A percentile compares a stretch with the other conserved stretches of the same genome.
Conservation (phyloP, 2,797 vertebrate genomes). For the Acanthurus leucopareius region DNA sequence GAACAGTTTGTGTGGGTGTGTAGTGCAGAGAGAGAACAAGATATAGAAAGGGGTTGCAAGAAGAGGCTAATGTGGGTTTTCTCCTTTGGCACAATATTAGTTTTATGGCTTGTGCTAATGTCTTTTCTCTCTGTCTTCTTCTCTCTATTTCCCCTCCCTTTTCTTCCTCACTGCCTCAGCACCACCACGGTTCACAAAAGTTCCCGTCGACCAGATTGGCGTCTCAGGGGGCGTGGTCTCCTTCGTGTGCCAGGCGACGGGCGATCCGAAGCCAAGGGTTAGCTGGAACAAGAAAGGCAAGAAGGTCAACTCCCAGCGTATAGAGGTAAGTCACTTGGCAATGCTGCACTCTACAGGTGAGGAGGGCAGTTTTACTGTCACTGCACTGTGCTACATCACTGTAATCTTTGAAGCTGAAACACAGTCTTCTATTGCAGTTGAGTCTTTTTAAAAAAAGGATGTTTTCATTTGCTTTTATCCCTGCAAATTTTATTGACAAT, state of each 20-base stretch:
- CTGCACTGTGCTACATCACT: not conserved
- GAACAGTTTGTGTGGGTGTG: slow-evolving; percentile 22
- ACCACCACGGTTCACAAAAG: slow-evolving; percentile 89
- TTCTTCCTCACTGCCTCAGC: slow-evolving; percentile 55
- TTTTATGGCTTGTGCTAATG: slow-evolving; percentile 32
- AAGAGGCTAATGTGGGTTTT: slow-evolving; percentile 23
- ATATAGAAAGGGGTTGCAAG: slow-evolving; percentile 5
- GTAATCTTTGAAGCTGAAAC: not conserved
- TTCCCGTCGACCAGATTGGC: slow-evolving; percentile 95
- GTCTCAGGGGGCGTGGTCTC: slow-evolving; percentile 97
- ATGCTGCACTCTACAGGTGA: slow-evolving; percentile 10
- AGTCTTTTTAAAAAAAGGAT: too few relatives aligned
- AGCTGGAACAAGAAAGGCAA: slow-evolving; percentile 99
- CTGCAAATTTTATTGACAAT: too few relatives aligned
- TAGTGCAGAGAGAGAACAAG: slow-evolving; percentile 32
- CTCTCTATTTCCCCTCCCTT: not conserved
- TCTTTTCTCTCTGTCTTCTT: not conserved
- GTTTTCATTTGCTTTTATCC: too few relatives aligned
- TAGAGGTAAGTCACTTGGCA: slow-evolving; percentile 89
- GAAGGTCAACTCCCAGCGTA: slow-evolving; percentile 96
- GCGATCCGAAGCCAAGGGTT: slow-evolving; percentile 94
- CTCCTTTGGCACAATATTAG: not conserved
- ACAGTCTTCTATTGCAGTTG: too few relatives aligned
- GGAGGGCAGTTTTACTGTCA: not conserved
- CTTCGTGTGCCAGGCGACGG: slow-evolving; percentile 96